Evolutionary conservation across 2,113 vertebrate genomes (phyloP).

Genomic region (Lates calcarifer): DNA sequence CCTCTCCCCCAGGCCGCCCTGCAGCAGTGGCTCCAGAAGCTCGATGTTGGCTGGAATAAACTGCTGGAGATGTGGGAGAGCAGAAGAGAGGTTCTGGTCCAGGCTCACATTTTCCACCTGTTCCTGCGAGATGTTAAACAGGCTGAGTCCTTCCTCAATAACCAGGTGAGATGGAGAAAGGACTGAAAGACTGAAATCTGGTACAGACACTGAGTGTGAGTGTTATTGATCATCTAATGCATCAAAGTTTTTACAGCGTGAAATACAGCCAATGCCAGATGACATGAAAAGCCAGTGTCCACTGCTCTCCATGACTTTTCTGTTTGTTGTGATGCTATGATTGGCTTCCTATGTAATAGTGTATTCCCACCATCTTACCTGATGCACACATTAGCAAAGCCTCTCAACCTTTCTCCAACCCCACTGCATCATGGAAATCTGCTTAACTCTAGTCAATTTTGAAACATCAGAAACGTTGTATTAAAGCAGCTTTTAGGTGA

Average conservation of each 20-base stretch:
- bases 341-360: too few species aligned
- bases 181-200: not conserved
- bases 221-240: too few species aligned
- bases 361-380: too few species aligned
- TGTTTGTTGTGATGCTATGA: too few species aligned
- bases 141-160: conserved; percentile 87
- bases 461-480: not conserved
- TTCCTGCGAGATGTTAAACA: conserved; percentile 93
- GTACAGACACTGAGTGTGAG: too few species aligned
- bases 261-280: too few species aligned
- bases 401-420: not conserved
- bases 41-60: conserved; percentile 95
- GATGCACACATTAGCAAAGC: not conserved
- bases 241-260: too few species aligned
- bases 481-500: conserved; percentile 3
- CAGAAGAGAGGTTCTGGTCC: conserved; percentile 89
- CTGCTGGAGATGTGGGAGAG: conserved; percentile 93
- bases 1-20: conserved; percentile 89
- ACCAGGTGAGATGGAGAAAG: conserved; percentile 86
- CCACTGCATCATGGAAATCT: not conserved
- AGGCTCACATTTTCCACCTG: conserved; percentile 93
- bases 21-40: conserved; percentile 95
- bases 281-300: too few species aligned
- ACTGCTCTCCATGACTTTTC: too few species aligned
- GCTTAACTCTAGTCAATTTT: not conserved